A percentile compares a stretch with the other conserved stretches of the same genome.
Evolutionary conservation across 1,140 invertebrate species (phyloP).

Genomic region (Caenorhabditis inopinata): DNA sequence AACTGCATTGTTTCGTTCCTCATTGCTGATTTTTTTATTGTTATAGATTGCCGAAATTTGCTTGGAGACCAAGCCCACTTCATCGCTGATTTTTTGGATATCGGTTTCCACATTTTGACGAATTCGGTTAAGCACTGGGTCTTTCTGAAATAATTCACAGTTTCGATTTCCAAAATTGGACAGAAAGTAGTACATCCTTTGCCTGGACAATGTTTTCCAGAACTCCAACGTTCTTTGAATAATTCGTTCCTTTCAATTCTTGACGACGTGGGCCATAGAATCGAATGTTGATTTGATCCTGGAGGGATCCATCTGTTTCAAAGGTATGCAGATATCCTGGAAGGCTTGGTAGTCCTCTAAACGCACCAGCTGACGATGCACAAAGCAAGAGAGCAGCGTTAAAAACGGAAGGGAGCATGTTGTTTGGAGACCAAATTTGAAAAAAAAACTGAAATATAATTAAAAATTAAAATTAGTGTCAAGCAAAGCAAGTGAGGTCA

Average conservation of each 20-base stretch:
- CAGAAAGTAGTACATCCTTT: neutral
- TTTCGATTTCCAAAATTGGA: neutral
- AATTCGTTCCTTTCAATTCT: neutral
- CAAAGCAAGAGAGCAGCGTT: neutral
- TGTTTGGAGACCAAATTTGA: neutral
- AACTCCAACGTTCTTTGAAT: neutral
- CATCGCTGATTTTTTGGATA: conserved; percentile 20
- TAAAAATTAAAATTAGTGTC: neutral
- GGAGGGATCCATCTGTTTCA: neutral
- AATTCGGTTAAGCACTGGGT: neutral
- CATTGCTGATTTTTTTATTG: neutral
- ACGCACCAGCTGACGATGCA: neutral
- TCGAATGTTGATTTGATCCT: neutral
- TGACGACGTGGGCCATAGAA: conserved; percentile 17
- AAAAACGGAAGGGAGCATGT: neutral
- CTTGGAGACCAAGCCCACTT: neutral
- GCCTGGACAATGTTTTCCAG: neutral
- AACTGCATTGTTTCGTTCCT: neutral
- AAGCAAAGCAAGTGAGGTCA: too few species aligned
- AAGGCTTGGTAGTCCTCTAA: conserved; percentile 5
- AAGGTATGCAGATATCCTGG: neutral
- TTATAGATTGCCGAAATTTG: conserved; percentile 3
- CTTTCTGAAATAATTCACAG: neutral
- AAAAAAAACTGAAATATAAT: neutral
- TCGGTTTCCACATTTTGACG: neutral